These are phyloP conservation scores for Caenorhabditis sinica DNA, from an alignment of 2,888 invertebrate genomes.

Conservation along the genomic window DNA sequence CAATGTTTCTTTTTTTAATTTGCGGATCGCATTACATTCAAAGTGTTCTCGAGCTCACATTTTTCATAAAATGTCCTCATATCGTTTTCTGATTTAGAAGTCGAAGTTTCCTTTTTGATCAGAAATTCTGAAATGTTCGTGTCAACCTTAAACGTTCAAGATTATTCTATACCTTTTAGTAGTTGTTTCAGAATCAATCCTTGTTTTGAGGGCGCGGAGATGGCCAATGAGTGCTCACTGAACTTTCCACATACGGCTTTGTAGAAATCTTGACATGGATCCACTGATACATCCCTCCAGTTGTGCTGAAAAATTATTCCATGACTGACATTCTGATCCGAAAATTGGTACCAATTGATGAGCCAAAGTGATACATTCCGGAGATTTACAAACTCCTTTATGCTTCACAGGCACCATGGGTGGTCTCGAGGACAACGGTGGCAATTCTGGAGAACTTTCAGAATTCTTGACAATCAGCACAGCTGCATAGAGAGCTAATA, in stretches of 20 bases:
- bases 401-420: background rate
- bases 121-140: conserved; percentile 15
- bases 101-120: background rate
- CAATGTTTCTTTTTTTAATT: too few species aligned
- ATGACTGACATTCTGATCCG: background rate
- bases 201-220: too few species aligned
- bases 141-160: too few species aligned
- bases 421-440: background rate
- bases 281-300: conserved; percentile 78
- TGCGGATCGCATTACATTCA: too few species aligned
- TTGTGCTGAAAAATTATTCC: conserved; percentile 76
- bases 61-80: background rate
- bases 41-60: too few species aligned
- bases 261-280: conserved; percentile 75
- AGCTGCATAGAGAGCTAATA: background rate
- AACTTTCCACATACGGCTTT: background rate
- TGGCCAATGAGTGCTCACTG: background rate
- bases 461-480: background rate
- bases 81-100: background rate
- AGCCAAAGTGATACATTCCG: conserved; percentile 20
- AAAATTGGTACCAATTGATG: background rate
- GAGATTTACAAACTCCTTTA: background rate
- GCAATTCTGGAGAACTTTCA: background rate
- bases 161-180: background rate
- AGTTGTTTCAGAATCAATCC: too few species aligned